Percentiles rank a stretch among this genome's conserved stretches.
phyloP scores from a whole-genome alignment of 2,888 invertebrate species.

The Hemistola chrysoprasaria region DNA sequence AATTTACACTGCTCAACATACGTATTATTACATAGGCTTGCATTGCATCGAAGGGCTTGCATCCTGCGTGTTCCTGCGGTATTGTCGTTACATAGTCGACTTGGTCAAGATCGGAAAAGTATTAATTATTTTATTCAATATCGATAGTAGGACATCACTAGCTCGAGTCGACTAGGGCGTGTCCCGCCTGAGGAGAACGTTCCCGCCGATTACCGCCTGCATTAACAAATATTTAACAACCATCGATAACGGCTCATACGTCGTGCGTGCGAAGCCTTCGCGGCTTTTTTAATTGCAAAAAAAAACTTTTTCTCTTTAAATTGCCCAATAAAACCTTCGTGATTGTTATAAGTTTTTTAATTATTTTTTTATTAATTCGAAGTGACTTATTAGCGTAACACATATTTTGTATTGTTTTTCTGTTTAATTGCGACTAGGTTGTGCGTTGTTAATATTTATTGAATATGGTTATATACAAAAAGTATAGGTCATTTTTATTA shows the following conservation, averaged over 20 bases:
- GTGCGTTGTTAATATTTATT: too few species aligned
- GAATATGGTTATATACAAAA: too few species aligned
- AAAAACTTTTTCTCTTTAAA: conserved; percentile 1
- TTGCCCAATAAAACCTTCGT: conserved; percentile 26
- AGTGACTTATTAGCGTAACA: too few species aligned
- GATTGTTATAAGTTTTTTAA: conserved; percentile 11
- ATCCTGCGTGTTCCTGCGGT: too few species aligned
- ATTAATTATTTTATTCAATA: conserved; percentile 1
- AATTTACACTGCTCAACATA: too few species aligned
- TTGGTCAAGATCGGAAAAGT: conserved; percentile 1
- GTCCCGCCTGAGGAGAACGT: conserved; percentile 37
- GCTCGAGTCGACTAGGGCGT: conserved; percentile 45
- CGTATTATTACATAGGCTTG: too few species aligned
- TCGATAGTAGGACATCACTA: conserved; percentile 11
- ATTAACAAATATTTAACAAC: conserved; percentile 73
- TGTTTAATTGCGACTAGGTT: neutral
- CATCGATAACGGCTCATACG: conserved; percentile 32
- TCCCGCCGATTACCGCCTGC: conserved; percentile 45
- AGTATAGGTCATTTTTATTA: too few species aligned
- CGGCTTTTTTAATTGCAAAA: conserved; percentile 24
- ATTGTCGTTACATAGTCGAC: too few species aligned
- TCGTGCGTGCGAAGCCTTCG: conserved; percentile 37
- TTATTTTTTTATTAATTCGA: conserved; percentile 18
- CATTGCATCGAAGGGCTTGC: too few species aligned
- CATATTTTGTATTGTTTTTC: too few species aligned